Evolutionary conservation across 2,888 invertebrate species (phyloP).

Genomic region (Diachrysia chrysitis): DNA sequence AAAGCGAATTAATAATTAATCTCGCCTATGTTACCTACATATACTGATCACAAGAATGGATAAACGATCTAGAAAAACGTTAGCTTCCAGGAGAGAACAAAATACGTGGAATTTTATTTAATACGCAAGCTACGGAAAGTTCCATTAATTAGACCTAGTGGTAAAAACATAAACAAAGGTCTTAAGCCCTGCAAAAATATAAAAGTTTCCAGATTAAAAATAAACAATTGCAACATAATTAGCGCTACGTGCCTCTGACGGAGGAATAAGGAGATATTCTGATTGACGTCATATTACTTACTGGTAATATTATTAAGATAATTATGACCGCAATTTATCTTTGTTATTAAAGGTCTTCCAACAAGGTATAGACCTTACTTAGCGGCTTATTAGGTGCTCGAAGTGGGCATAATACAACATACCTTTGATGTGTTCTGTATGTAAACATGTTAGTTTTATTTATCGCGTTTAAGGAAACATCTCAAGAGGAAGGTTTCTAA

Average conservation of each 20-base stretch:
- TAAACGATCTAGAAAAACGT: too few species aligned
- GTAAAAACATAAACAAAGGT: background rate
- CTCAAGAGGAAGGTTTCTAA: background rate
- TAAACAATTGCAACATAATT: background rate
- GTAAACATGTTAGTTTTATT: background rate
- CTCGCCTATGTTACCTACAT: too few species aligned
- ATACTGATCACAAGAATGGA: too few species aligned
- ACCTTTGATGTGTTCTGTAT: background rate
- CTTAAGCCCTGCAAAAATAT: background rate
- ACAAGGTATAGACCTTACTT: background rate
- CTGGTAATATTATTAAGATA: background rate
- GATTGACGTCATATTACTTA: conserved; percentile 43
- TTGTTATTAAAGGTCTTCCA: background rate
- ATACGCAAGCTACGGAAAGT: background rate
- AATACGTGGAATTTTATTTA: background rate
- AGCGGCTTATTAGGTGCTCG: background rate
- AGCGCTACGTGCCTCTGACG: conserved; percentile 18
- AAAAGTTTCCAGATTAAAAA: conserved; percentile 1
- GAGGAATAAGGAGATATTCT: conserved; percentile 17
- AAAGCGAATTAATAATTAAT: too few species aligned
- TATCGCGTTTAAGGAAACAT: background rate
- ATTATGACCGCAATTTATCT: conserved; percentile 27
- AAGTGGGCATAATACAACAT: background rate
- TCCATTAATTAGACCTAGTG: background rate
- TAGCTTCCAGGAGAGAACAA: background rate